Conservation (phyloP, 2,113 vertebrate genomes). For the Prionailurus viverrinus region DNA sequence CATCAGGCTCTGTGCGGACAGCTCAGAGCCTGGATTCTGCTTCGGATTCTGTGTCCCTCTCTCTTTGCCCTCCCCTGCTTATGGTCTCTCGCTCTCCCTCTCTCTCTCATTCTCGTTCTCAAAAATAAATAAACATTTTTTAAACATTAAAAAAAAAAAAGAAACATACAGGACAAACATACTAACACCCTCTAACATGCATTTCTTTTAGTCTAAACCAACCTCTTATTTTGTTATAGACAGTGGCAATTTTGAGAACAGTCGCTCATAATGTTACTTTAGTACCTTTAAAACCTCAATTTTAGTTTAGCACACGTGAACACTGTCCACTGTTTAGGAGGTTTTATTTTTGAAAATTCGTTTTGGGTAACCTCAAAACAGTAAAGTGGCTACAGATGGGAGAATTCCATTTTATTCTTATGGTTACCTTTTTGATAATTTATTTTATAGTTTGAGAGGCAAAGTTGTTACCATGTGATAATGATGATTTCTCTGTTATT, state of each 20-base stretch:
- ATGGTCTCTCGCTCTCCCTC: too few species aligned
- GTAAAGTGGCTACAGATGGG: background rate
- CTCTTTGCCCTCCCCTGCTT: too few species aligned
- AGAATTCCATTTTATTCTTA: slow-evolving; percentile 7
- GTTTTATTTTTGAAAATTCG: background rate
- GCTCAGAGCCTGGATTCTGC: too few species aligned
- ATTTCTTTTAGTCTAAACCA: background rate
- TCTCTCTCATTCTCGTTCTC: too few species aligned
- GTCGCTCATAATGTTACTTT: background rate
- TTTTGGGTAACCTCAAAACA: background rate
- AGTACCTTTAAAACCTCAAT: background rate
- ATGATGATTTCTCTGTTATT: background rate
- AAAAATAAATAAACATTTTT: too few species aligned
- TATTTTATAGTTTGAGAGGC: slow-evolving; percentile 30
- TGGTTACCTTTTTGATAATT: background rate
- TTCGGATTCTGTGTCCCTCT: too few species aligned
- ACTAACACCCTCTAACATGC: background rate
- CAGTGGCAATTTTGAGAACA: background rate
- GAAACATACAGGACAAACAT: background rate
- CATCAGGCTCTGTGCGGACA: too few species aligned
- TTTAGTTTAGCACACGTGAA: slow-evolving; percentile 14
- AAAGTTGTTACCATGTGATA: background rate
- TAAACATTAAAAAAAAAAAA: background rate
- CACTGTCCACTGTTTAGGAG: background rate
- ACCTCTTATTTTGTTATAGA: background rate